A percentile compares a stretch with the other conserved stretches of the same genome.
These are phyloP conservation scores for Scaptomyza hsui DNA, from an alignment of 1,140 invertebrate species.

Conservation along the genomic window DNA sequence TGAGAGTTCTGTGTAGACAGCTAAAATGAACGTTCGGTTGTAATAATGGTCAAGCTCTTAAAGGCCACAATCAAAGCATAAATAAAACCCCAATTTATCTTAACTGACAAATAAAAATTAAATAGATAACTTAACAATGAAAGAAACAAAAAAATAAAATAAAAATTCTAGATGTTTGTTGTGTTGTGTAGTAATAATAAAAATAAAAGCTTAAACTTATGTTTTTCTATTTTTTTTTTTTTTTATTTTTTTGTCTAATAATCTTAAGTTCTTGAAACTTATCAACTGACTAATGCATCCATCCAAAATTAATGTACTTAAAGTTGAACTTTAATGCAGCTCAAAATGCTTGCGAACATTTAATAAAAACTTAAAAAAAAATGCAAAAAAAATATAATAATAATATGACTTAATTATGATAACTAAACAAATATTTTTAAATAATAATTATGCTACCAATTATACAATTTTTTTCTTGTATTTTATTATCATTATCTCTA, in stretches of 20 bases:
- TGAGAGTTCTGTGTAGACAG: conserved; percentile 35
- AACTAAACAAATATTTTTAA: conserved; percentile 27
- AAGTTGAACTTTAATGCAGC: conserved; percentile 40
- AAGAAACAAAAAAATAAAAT: conserved; percentile 12
- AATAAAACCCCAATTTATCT: not conserved
- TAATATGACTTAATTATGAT: conserved; percentile 20
- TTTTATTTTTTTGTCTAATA: conserved; percentile 16
- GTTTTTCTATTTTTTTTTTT: no score
- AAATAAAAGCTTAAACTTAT: not conserved
- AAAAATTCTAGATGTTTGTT: conserved; percentile 34
- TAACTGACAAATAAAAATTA: not conserved
- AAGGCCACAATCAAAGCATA: conserved; percentile 49
- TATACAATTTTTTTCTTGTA: conserved; percentile 8
- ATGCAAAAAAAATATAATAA: conserved; percentile 10
- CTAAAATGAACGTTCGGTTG: conserved; percentile 48
- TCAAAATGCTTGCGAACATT: conserved; percentile 28
- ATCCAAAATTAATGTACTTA: conserved; percentile 56
- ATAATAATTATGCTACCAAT: conserved; percentile 35
- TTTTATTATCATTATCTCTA: conserved; percentile 17
- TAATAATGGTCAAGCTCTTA: conserved; percentile 30
- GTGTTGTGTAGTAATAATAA: conserved; percentile 37
- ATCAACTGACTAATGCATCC: conserved; percentile 57
- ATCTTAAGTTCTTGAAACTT: conserved; percentile 35
- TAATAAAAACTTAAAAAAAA: conserved; percentile 21
- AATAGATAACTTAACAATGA: conserved; percentile 7